These are phyloP conservation scores for Epinotia brunnichana DNA, from an alignment of 2,888 invertebrate species.

Conservation along the genomic window DNA sequence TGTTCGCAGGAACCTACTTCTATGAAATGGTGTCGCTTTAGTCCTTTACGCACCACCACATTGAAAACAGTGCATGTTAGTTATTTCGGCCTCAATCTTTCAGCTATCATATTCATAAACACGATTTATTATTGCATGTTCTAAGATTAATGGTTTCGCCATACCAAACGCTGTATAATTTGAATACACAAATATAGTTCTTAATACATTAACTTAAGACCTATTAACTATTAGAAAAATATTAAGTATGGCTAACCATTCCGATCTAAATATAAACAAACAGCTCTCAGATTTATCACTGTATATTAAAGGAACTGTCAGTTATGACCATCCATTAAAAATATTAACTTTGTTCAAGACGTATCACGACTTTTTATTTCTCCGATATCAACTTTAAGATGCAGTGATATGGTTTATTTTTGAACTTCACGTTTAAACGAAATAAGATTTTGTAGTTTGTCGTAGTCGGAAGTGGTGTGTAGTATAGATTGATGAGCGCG, in stretches of 20 bases:
- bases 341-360: background rate
- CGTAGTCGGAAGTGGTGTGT: conserved; percentile 17
- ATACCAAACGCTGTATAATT: background rate
- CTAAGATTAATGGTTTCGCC: background rate
- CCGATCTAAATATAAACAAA: conserved; percentile 36
- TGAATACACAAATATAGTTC: background rate
- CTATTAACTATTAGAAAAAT: background rate
- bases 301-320: conserved; percentile 30
- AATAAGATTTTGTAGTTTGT: conserved; percentile 17
- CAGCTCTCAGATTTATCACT: conserved; percentile 38
- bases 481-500: conserved; percentile 33
- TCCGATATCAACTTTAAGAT: background rate
- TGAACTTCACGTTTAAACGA: background rate
- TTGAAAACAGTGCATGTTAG: background rate
- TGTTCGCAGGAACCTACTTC: too few species aligned
- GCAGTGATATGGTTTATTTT: background rate
- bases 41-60: too few species aligned
- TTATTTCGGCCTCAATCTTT: conserved; percentile 1
- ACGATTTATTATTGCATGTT: conserved; percentile 20
- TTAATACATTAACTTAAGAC: conserved; percentile 13
- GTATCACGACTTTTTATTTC: background rate
- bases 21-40: too few species aligned
- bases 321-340: conserved; percentile 35
- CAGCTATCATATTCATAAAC: conserved; percentile 11
- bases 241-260: background rate